Conservation (phyloP, 2,113 vertebrate species). For the Xiphorhynchus elegans region DNA sequence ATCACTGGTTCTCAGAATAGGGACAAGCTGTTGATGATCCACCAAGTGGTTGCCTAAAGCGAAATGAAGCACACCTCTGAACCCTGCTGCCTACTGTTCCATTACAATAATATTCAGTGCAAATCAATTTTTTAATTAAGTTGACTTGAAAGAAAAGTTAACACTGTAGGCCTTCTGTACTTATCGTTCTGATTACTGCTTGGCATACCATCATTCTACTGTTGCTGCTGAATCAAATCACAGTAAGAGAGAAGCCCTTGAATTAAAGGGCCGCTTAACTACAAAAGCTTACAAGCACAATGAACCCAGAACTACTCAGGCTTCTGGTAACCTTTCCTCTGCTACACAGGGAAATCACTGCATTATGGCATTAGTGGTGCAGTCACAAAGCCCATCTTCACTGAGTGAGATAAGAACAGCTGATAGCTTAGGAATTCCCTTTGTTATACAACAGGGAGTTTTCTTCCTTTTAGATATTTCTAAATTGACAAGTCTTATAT, state of each 20-base stretch:
- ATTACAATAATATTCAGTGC: not conserved
- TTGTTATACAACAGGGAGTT: fast-evolving
- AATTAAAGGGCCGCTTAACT: not conserved
- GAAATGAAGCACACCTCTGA: not conserved
- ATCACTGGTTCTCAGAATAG: conserved; percentile 18
- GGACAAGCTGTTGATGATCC: conserved; percentile 46
- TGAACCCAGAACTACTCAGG: not conserved
- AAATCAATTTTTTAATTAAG: not conserved
- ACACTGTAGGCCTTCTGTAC: not conserved
- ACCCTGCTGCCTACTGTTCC: not conserved
- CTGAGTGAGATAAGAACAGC: not conserved
- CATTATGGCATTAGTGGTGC: not conserved
- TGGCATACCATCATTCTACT: not conserved
- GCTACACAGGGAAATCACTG: not conserved
- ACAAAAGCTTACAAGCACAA: not conserved
- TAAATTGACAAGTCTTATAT: fast-evolving
- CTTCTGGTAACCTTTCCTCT: not conserved
- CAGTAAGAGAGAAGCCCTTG: not conserved
- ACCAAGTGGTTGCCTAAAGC: conserved; percentile 48
- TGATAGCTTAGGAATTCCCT: not conserved
- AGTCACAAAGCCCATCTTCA: not conserved
- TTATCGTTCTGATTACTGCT: not conserved
- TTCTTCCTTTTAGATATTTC: not conserved
- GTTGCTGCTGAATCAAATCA: not conserved
- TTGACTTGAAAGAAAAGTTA: not conserved